phyloP scores from a whole-genome alignment of 2,888 invertebrate genomes.

The Ommatoiulus sabulosus region DNA sequence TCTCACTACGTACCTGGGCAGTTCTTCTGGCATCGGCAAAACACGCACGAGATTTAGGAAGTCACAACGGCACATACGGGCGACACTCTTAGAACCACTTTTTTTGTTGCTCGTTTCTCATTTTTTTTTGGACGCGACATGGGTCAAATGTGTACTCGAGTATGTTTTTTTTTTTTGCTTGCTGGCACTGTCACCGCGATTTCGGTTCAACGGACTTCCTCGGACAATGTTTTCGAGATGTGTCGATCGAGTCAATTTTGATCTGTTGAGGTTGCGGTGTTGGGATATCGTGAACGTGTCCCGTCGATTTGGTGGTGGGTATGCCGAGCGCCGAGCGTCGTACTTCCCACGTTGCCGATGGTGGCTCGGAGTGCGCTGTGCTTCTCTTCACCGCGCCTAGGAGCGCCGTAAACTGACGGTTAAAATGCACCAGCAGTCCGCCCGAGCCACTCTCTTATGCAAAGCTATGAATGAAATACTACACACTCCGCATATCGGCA shows the following conservation, averaged over 20 bases:
- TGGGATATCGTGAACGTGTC: neutral
- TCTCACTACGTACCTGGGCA: conserved; percentile 53
- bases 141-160: neutral
- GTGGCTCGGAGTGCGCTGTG: conserved; percentile 38
- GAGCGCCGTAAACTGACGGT: conserved; percentile 54
- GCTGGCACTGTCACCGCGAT: neutral
- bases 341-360: neutral
- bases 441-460: conserved; percentile 72
- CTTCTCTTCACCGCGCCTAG: conserved; percentile 32
- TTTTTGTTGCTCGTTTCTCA: neutral
- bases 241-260: neutral
- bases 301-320: neutral
- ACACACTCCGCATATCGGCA: conserved; percentile 59
- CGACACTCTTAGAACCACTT: conserved; percentile 29
- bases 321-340: neutral
- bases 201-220: neutral
- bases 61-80: conserved; percentile 24
- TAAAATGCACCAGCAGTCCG: conserved; percentile 62
- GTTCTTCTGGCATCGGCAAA: conserved; percentile 26
- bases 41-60: neutral
- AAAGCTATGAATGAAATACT: conserved; percentile 75
- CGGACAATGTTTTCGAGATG: neutral
- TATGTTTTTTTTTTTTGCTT: neutral
- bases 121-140: neutral
- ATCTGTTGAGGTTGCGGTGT: neutral